These are phyloP conservation scores for Australoheros scitulus DNA, from an alignment of 2,113 vertebrate species.

Conservation along the genomic window DNA sequence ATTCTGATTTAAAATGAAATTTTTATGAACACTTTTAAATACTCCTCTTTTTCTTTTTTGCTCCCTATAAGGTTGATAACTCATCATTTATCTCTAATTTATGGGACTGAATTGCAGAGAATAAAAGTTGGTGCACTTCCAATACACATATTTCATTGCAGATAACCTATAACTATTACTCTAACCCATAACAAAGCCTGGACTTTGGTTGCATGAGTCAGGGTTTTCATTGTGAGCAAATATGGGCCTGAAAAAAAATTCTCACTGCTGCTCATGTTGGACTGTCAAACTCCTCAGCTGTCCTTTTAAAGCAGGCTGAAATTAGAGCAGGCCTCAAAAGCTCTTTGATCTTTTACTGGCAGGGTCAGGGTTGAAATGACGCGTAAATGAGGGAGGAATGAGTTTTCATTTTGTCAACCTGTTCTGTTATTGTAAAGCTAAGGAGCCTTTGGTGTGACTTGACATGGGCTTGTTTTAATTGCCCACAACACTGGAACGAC, in stretches of 20 bases:
- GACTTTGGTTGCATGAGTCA: constrained; percentile 63
- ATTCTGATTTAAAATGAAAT: constrained; percentile 42
- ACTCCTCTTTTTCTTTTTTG: constrained; percentile 38
- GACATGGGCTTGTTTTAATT: constrained; percentile 82
- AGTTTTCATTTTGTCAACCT: constrained; percentile 82
- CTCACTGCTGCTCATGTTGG: constrained; percentile 74
- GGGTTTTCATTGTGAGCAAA: constrained; percentile 74
- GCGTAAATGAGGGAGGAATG: constrained; percentile 85
- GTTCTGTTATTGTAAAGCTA: constrained; percentile 83
- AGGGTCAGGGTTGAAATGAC: constrained; percentile 83
- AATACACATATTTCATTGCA: constrained; percentile 33
- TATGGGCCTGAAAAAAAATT: constrained; percentile 79
- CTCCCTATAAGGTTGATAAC: constrained; percentile 15
- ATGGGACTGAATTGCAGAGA: constrained; percentile 25
- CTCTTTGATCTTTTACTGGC: constrained; percentile 83
- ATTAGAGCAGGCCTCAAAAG: constrained; percentile 81
- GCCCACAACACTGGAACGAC: constrained; percentile 65
- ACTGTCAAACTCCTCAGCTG: constrained; percentile 81
- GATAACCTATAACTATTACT: constrained; percentile 71
- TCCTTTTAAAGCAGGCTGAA: constrained; percentile 80
- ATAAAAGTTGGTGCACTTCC: constrained; percentile 23
- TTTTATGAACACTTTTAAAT: constrained; percentile 49
- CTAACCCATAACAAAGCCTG: constrained; percentile 56
- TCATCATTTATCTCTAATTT: constrained; percentile 37
- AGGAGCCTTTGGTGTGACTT: constrained; percentile 76